Evolutionary conservation across 2,888 invertebrate species (phyloP).

Genomic region (Sympetrum striolatum): DNA sequence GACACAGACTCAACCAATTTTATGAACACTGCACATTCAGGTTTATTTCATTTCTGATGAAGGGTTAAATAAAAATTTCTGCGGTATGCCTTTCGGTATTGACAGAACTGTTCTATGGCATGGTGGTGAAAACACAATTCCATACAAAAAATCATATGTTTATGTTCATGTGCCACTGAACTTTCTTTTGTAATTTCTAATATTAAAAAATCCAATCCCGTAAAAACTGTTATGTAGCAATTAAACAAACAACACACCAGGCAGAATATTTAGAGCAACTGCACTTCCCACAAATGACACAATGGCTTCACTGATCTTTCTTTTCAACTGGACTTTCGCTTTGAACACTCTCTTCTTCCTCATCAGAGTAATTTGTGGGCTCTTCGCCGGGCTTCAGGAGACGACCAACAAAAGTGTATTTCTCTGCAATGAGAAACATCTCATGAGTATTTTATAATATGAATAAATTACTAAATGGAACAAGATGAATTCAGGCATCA

Average conservation of each 20-base stretch:
- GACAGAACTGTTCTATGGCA: background rate
- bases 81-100: background rate
- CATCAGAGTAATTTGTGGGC: slow-evolving; percentile 89
- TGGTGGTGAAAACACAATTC: slow-evolving; percentile 1
- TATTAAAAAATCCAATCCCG: slow-evolving; percentile 30
- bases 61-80: background rate
- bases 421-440: slow-evolving; percentile 70
- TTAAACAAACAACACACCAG: slow-evolving; percentile 41
- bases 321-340: slow-evolving; percentile 58
- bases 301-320: slow-evolving; percentile 52
- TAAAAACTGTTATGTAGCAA: slow-evolving; percentile 36
- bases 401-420: slow-evolving; percentile 90
- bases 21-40: slow-evolving; percentile 16
- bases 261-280: slow-evolving; percentile 30
- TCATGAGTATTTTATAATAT: no score
- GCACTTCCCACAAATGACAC: slow-evolving; percentile 25
- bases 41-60: background rate
- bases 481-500: no score
- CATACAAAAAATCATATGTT: slow-evolving; percentile 14
- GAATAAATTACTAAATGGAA: no score
- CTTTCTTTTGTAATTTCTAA: background rate
- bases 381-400: slow-evolving; percentile 90
- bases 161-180: background rate
- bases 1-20: slow-evolving; percentile 2
- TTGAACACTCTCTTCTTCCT: slow-evolving; percentile 70